A percentile compares a stretch with the other conserved stretches of the same genome.
Evolutionary conservation across 2,888 invertebrate genomes (phyloP).

Genomic region (Leptinotarsa rubiginosa): DNA sequence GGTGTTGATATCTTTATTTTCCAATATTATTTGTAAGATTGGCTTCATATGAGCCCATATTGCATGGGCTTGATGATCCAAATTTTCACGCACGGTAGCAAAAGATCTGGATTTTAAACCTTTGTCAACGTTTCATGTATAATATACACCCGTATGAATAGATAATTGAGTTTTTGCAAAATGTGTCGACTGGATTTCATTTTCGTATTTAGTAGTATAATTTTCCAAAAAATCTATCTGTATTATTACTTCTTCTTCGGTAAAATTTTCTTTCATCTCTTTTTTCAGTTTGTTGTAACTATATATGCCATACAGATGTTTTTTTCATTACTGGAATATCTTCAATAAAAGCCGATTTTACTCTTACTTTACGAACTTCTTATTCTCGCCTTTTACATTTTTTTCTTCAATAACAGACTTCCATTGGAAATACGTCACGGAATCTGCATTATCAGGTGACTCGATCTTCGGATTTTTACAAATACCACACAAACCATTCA

Average conservation of each 20-base stretch:
- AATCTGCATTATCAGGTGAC: conserved; percentile 3
- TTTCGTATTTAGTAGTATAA: conserved; percentile 19
- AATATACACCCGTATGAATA: conserved; percentile 26
- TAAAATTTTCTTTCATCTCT: conserved; percentile 25
- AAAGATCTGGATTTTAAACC: conserved; percentile 25
- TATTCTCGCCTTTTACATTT: conserved; percentile 22
- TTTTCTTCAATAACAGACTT: conserved; percentile 13
- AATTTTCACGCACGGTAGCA: conserved; percentile 31
- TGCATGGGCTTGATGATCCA: conserved; percentile 22
- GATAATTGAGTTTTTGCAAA: conserved; percentile 24
- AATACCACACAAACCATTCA: conserved; percentile 26
- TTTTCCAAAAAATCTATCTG: conserved; percentile 32
- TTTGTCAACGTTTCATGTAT: conserved; percentile 16
- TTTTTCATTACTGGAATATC: conserved; percentile 31
- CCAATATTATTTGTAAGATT: conserved; percentile 19
- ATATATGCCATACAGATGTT: conserved; percentile 7
- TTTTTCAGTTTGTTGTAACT: conserved; percentile 24
- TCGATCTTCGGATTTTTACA: conserved; percentile 34
- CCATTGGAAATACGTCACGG: conserved; percentile 20
- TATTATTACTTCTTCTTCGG: conserved; percentile 4
- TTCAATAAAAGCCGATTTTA: conserved; percentile 12
- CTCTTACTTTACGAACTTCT: too few relatives aligned
- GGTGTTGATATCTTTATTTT: conserved; percentile 26
- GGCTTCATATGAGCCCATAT: conserved; percentile 29
- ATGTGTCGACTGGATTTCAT: conserved; percentile 21